Evolutionary conservation across 2,797 vertebrate genomes (phyloP).

Genomic region (Pipistrellus pygmaeus): DNA sequence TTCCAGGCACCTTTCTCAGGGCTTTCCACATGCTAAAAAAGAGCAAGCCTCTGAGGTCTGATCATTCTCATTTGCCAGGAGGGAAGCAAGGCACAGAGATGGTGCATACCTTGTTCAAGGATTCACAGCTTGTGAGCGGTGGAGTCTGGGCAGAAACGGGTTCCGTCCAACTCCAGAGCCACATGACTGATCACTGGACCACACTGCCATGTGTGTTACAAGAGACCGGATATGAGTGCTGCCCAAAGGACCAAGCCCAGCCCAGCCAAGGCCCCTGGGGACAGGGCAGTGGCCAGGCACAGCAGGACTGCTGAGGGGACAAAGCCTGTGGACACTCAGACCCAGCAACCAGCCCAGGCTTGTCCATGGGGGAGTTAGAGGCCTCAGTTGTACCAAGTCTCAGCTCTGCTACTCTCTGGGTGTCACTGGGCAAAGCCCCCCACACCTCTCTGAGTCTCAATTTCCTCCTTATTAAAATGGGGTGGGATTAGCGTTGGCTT

Average conservation of each 20-base stretch:
- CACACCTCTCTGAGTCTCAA: neutral
- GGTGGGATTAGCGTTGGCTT: neutral
- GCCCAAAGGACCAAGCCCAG: neutral
- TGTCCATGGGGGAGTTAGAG: neutral
- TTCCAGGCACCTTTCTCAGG: neutral
- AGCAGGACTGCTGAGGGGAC: neutral
- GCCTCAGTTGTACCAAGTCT: neutral
- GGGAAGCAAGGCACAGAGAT: neutral
- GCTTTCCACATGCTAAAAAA: neutral
- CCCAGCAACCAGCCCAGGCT: neutral
- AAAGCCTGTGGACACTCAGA: neutral
- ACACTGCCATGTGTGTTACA: neutral
- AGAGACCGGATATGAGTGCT: no score
- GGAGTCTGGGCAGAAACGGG: rapidly evolving
- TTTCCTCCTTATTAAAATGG: neutral
- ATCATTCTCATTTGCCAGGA: neutral
- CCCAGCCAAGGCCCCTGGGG: neutral
- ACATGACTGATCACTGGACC: rapidly evolving
- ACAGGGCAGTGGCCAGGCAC: neutral
- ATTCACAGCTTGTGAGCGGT: neutral
- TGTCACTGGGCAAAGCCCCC: neutral
- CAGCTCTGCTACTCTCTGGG: neutral
- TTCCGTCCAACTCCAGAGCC: neutral
- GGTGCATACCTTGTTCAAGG: neutral
- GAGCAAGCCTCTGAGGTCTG: neutral